A percentile compares a stretch with the other conserved stretches of the same genome.
phyloP scores from a whole-genome alignment of 2,888 invertebrate genomes.

The Aleiodes testaceus region DNA sequence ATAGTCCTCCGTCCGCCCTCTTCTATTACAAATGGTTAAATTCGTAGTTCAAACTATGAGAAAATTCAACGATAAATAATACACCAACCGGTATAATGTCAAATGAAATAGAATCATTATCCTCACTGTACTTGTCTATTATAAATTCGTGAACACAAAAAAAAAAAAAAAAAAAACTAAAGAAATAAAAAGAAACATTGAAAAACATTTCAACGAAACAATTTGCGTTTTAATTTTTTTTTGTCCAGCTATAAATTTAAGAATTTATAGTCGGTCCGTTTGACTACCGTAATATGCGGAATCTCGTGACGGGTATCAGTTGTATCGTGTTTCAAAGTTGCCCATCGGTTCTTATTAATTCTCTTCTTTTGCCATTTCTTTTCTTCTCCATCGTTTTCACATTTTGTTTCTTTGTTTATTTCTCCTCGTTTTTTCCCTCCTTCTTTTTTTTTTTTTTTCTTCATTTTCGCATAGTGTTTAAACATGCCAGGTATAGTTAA shows the following conservation, averaged over 20 bases:
- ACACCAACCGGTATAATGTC: no score
- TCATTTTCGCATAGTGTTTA: neutral
- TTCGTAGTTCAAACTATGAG: neutral
- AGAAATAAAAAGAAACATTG: no score
- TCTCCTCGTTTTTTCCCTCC: no score
- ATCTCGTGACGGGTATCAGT: neutral
- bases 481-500: slow-evolving; percentile 4
- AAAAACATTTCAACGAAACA: no score
- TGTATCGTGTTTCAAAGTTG: slow-evolving; percentile 13
- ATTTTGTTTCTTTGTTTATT: neutral
- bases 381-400: slow-evolving; percentile 12
- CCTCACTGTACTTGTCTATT: no score
- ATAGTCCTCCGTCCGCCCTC: neutral
- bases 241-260: neutral
- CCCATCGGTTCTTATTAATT: slow-evolving; percentile 13
- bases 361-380: slow-evolving; percentile 9
- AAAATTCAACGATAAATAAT: neutral
- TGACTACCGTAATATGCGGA: slow-evolving; percentile 4
- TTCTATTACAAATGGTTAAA: neutral
- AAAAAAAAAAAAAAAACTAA: no score
- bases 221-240: no score
- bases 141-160: no score
- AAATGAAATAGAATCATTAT: no score
- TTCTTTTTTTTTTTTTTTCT: no score
- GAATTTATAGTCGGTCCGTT: slow-evolving; percentile 11